Evolutionary conservation across 1,140 invertebrate genomes (phyloP).

Genomic region (Cotesia chilonis): DNA sequence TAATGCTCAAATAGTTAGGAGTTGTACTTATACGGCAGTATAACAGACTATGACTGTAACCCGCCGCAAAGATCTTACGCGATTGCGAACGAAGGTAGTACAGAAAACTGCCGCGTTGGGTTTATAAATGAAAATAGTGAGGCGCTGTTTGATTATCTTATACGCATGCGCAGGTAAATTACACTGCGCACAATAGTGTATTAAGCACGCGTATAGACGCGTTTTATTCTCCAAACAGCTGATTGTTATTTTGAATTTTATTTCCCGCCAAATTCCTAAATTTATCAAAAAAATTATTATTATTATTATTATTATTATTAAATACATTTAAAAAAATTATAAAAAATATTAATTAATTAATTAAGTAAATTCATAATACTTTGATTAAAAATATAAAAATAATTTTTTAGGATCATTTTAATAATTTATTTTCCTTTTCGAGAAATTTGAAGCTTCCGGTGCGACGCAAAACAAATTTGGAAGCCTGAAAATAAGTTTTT

Average conservation of each 20-base stretch:
- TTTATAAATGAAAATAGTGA: background rate
- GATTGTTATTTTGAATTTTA: background rate
- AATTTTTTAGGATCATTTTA: background rate
- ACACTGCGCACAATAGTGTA: background rate
- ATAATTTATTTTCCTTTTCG: constrained; percentile 46
- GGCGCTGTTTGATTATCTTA: background rate
- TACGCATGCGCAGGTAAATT: background rate
- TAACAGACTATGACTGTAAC: background rate
- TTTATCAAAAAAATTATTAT: background rate
- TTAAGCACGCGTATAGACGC: background rate
- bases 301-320: background rate
- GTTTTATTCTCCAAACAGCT: background rate
- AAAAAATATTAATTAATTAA: background rate
- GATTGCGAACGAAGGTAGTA: background rate
- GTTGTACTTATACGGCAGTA: background rate
- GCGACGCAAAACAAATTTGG: constrained; percentile 42
- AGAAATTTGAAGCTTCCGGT: constrained; percentile 16
- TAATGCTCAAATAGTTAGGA: no score
- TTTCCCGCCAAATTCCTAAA: background rate
- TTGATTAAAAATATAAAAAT: background rate
- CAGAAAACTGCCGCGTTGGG: constrained; percentile 1
- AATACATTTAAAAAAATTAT: background rate
- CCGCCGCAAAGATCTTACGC: constrained; percentile 14
- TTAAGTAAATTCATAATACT: background rate
- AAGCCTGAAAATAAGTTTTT: constrained; percentile 39